Evolutionary conservation across 35 echinoderm and acorn worm genomes (phyloP), one percentile per base, ranked within the genome.

Genomic region (Chiridota heheva): DNA sequence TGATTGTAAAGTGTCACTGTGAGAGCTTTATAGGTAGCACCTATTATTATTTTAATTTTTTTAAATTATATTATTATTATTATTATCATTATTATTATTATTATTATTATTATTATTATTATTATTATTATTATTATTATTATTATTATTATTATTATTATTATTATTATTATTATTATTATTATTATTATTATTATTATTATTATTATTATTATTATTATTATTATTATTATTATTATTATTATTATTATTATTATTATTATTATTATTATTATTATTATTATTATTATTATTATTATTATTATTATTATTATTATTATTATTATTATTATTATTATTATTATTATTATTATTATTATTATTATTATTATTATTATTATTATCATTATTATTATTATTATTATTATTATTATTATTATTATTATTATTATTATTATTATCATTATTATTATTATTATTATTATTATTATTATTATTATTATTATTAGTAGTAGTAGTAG

Each of bases 261-360:
- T 8, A 51, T n/a, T 8, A 51, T n/a, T 8, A 51, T 51, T 12
- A 51, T 51, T 8, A 51, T 51, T 8, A 51, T 51, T n/a, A 8
- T 12, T 51, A 8, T 51, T 51, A n/a, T 51, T 51, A 51, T 51
- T 51, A 51, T 12, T 51, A 8, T 51, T 8, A 8, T 51, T 51
- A 51, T 51, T 8, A 51, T 51, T 51, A n/a, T 51, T 51, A 51
- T 51, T 51, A n/a, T 51, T 51, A n/a, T 51, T 51, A 51, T 51
- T 51, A 51, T 51, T 51, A 51, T 51, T 51, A 51, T 51, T 51
- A 51, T 51, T 51, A 51, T 51, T 51, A 51, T 51, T 51, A 51
- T 51, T 51, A 22, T 51, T 51, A 51, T 51, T 51, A 22, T 51
- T 51, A 51, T 51, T 51, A 22, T 51, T 51, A 51, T 51, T 51